Evolutionary conservation across 2,888 invertebrate genomes (phyloP), one percentile per base, ranked within the genome.

Genomic region (Tigriopus californicus): DNA sequence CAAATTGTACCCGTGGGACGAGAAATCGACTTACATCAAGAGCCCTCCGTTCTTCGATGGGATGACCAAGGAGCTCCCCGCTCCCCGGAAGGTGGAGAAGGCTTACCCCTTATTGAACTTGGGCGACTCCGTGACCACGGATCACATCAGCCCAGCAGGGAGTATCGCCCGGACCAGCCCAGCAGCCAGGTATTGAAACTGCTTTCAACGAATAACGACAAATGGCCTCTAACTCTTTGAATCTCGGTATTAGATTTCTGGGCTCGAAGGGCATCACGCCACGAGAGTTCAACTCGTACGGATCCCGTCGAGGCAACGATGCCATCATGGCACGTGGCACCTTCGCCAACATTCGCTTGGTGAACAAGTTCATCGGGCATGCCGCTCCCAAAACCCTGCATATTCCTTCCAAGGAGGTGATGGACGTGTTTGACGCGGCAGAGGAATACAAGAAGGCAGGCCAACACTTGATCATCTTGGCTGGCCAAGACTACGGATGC

Each of bases 61-160:
- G 25, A 60, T 61, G 61, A 42, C 61, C 13, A 2, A 13, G 77
- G 78, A 80, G 1, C 69, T 87, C 44, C 81, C 84, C 0, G 66
- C 72, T 1, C 70, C 76, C 1, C 70, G 75, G 61, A 72, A 79
- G 11, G 79, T 95, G 22, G 70, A 72, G 24, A 76, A 80, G 62
- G 94, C 94, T 0, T 77, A 83, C 46, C 89, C 85, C 42, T 74
- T 97, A 22, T 75, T 95, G 0, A 80, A 84, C 67, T 76, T 97
- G 62, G 91, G 91, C 0, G 97, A 98, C 72, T 94, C 92, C 0
- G 94, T 98, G 8, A 97, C 97, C 40, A 97, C 97, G 0, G 97
- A 97, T 75, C 97, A 97, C 72, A 98, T 98, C 64, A 94, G 94
- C 1, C 97, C 97, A 0, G 97, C 97, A 18, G 97, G 97, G 3